Conservation (phyloP, 1,140 invertebrate genomes). For the Bombus difficillimus region DNA sequence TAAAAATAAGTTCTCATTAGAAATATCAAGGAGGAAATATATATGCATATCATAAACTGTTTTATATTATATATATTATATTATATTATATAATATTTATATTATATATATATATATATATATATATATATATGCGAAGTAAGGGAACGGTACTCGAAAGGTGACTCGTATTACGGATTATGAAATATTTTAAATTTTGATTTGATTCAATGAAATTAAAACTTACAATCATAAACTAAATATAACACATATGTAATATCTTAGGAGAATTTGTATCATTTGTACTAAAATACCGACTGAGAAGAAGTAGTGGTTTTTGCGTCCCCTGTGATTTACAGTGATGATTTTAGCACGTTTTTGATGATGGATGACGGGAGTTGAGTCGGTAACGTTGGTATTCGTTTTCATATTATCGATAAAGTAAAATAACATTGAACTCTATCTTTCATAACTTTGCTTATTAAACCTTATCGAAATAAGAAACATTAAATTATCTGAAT, state of each 20-base stretch:
- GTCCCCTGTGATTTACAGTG: background rate
- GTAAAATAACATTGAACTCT: background rate
- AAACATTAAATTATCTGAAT: slow-evolving; percentile 23
- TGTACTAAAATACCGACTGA: background rate
- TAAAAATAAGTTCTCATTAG: background rate
- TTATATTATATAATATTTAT: background rate
- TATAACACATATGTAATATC: background rate
- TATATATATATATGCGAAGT: background rate
- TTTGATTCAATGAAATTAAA: background rate
- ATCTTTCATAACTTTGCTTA: background rate
- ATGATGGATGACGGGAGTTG: background rate
- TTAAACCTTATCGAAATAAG: slow-evolving; percentile 15
- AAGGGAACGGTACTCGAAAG: background rate
- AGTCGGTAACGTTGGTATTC: slow-evolving; percentile 15
- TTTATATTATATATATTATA: background rate
- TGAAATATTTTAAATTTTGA: background rate
- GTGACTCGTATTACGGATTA: background rate
- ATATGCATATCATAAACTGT: background rate
- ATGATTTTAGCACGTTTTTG: background rate
- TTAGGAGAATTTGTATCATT: background rate
- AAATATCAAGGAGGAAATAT: background rate
- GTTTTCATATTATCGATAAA: slow-evolving; percentile 9
- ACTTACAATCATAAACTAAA: background rate
- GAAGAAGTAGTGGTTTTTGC: background rate
- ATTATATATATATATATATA: too few relatives aligned